Percentiles rank a stretch among this genome's conserved stretches.
phyloP scores from a whole-genome alignment of 1,140 invertebrate species.

The Dysdera silvatica region DNA sequence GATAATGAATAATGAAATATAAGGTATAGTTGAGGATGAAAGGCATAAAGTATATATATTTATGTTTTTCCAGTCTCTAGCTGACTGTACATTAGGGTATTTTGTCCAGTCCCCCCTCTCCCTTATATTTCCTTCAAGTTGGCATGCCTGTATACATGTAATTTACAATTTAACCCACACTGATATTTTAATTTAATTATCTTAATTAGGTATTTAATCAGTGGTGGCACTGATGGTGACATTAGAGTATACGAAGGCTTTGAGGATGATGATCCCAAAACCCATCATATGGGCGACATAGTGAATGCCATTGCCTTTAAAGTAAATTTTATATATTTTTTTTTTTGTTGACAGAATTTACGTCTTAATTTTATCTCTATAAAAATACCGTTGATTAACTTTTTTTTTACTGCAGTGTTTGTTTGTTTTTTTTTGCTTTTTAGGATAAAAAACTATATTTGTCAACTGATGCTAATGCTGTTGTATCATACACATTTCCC shows the following conservation, averaged over 20 bases:
- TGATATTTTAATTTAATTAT: not conserved
- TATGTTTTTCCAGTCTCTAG: not conserved
- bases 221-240: conserved; percentile 85
- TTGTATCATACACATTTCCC: conserved; percentile 73
- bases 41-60: not conserved
- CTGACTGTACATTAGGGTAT: not conserved
- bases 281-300: conserved; percentile 74
- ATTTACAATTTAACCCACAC: not conserved
- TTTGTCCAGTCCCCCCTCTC: not conserved
- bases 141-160: not conserved
- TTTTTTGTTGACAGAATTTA: not conserved
- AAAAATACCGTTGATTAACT: not conserved
- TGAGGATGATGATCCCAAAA: conserved; percentile 66
- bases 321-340: conserved; percentile 42
- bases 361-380: not conserved
- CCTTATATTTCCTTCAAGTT: not conserved
- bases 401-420: not conserved
- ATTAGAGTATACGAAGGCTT: conserved; percentile 76
- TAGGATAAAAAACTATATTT: conserved; percentile 66
- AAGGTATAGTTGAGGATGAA: not conserved
- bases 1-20: not conserved
- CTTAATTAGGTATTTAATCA: conserved; percentile 62
- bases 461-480: conserved; percentile 72
- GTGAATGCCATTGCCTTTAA: conserved; percentile 55
- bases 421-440: conserved; percentile 36